Percentiles rank a stretch among this genome's conserved stretches.
Evolutionary conservation across 2,888 invertebrate genomes (phyloP).

Genomic region (Chloroclysta siterata): DNA sequence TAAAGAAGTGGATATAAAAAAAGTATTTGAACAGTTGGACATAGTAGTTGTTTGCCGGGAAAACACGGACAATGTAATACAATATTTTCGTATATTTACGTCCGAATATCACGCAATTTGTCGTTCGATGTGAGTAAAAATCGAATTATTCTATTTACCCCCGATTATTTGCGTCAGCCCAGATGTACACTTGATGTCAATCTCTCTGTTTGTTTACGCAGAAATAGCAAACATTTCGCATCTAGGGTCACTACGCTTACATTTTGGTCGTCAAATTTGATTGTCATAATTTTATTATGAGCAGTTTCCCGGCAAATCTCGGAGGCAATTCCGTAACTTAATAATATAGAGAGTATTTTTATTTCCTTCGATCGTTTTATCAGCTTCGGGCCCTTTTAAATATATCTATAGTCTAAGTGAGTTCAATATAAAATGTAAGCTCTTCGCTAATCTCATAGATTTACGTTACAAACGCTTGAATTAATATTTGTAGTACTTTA

Average conservation of each 20-base stretch:
- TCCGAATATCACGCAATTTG: conserved; percentile 68
- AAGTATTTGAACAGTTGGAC: not conserved
- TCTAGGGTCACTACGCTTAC: conserved; percentile 70
- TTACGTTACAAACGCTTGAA: conserved; percentile 16
- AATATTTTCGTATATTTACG: conserved; percentile 37
- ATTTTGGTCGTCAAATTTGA: conserved; percentile 73
- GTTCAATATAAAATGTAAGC: conserved; percentile 10
- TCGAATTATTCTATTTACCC: conserved; percentile 82
- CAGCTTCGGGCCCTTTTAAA: conserved; percentile 3
- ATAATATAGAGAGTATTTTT: conserved; percentile 43
- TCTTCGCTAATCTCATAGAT: conserved; percentile 13
- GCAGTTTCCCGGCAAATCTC: conserved; percentile 52
- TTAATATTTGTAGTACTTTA: conserved; percentile 27
- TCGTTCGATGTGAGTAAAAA: conserved; percentile 70
- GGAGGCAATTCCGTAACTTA: conserved; percentile 54
- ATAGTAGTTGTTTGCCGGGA: not conserved
- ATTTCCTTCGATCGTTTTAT: conserved; percentile 25
- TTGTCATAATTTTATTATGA: conserved; percentile 74
- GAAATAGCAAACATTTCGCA: conserved; percentile 78
- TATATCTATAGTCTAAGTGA: conserved; percentile 7
- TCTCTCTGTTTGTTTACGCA: conserved; percentile 82
- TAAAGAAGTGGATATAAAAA: too few relatives aligned
- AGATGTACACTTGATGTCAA: conserved; percentile 83
- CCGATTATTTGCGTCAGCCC: conserved; percentile 81
- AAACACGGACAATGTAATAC: conserved; percentile 10